Conservation (phyloP, 2,888 invertebrate species). For the Ophion ventricosus region DNA sequence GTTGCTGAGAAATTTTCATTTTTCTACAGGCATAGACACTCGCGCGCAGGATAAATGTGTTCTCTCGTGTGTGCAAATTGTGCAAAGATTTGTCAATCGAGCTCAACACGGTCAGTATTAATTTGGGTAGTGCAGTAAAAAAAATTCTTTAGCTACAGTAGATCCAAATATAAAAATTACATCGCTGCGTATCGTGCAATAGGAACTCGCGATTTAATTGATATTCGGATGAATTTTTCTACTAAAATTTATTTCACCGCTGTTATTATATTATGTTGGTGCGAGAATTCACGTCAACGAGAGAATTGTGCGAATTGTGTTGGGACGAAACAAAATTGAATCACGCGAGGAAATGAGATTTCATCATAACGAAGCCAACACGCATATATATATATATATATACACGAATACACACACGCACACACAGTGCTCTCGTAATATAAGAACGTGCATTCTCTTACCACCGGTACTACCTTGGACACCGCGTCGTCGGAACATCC, state of each 20-base stretch:
- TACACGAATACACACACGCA: too few species aligned
- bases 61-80: not conserved
- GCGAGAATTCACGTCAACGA: conserved; percentile 60
- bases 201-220: not conserved
- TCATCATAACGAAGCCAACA: conserved; percentile 18
- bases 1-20: conserved; percentile 1
- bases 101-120: not conserved
- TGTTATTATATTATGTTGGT: conserved; percentile 10
- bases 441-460: conserved; percentile 69
- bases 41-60: not conserved
- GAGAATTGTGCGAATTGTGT: conserved; percentile 43
- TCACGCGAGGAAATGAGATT: not conserved
- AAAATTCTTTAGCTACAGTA: not conserved
- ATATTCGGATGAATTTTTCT: not conserved
- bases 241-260: conserved; percentile 15
- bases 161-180: not conserved
- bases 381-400: too few species aligned
- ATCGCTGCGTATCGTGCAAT: not conserved
- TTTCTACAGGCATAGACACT: not conserved
- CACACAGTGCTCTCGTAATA: conserved; percentile 59
- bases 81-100: not conserved
- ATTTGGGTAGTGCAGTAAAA: not conserved
- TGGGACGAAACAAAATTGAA: conserved; percentile 14
- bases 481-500: conserved; percentile 77
- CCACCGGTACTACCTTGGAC: conserved; percentile 77